Evolutionary conservation across 2,888 invertebrate genomes (phyloP), one percentile per base, ranked within the genome.

Genomic region (Carterocephalus palaemon): DNA sequence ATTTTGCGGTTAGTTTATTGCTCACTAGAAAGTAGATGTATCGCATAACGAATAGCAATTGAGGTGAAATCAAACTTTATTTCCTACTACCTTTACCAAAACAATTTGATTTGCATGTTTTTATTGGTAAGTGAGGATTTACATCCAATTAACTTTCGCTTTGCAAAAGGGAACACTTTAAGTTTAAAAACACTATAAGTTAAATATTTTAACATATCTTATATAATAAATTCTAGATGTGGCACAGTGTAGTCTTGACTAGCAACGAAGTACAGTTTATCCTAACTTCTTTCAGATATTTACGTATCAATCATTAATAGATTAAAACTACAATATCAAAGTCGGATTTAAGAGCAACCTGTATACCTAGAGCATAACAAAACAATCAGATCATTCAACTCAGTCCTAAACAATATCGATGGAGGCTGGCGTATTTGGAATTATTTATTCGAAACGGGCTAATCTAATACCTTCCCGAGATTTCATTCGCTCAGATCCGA

Each of bases 381-480:
- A 9, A n/a, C 17, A 4, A 31, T 22, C n/a, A 17, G 24, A 45
- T 37, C 36, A 42, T 13, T 42, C 17, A 42, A 19, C 12, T 23
- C 13, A n/a, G 10, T 43, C n/a, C 36, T 45, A 45, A 45, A 45
- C 67, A 72, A 71, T 76, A 77, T 75, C 64, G 62, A 62, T 62
- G 69, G 64, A 67, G 56, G 56, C 62, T 53, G 45, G 59, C 55
- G 71, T 65, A 71, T 75, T 73, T 54, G 59, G 65, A 70, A 73
- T 82, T 75, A 78, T 80, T 77, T 77, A 75, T 83, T 75, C 69
- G 70, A 75, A 72, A 55, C 59, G 62, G 61, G 58, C 63, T 62
- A 73, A 75, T 78, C 82, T 83, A 83, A 81, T 82, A 72, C 76
- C 67, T 71, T 60, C 64, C 60, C 69, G 70, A 68, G 68, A 69